These are phyloP conservation scores for Trichonephila clavata DNA, from an alignment of 1,140 invertebrate species.

Conservation along the genomic window DNA sequence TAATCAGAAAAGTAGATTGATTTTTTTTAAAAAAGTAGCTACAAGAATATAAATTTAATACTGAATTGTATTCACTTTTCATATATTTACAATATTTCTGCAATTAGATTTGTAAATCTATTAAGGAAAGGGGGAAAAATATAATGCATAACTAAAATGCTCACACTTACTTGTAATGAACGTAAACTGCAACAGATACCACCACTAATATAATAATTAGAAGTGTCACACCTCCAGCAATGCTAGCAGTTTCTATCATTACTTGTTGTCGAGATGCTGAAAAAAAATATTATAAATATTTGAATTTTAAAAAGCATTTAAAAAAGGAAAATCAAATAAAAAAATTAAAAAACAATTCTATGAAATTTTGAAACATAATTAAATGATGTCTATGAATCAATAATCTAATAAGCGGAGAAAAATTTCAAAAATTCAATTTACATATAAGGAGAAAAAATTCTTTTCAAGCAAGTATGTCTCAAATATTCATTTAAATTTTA, in stretches of 20 bases:
- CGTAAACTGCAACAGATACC: constrained; percentile 76
- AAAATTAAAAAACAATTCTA: no score
- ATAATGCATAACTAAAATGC: background rate
- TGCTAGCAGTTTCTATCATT: constrained; percentile 94
- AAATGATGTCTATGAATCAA: no score
- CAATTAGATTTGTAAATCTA: background rate
- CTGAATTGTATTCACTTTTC: background rate
- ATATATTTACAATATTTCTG: background rate
- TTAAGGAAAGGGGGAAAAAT: no score
- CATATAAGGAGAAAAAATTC: no score
- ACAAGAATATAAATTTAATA: no score
- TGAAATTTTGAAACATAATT: no score
- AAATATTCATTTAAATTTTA: no score
- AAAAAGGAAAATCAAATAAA: background rate
- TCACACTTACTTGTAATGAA: constrained; percentile 73
- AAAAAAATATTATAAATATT: constrained; percentile 45
- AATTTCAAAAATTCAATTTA: no score
- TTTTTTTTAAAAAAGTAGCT: no score
- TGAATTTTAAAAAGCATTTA: background rate
- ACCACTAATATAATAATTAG: constrained; percentile 93
- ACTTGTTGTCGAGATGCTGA: constrained; percentile 80
- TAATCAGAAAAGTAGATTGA: no score
- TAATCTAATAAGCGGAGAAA: no score
- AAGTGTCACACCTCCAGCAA: constrained; percentile 93
- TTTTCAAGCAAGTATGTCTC: no score